Base-by-base conservation (phyloP, 2,888 invertebrate species). In the Brachypalpus laphriformis region DNA sequence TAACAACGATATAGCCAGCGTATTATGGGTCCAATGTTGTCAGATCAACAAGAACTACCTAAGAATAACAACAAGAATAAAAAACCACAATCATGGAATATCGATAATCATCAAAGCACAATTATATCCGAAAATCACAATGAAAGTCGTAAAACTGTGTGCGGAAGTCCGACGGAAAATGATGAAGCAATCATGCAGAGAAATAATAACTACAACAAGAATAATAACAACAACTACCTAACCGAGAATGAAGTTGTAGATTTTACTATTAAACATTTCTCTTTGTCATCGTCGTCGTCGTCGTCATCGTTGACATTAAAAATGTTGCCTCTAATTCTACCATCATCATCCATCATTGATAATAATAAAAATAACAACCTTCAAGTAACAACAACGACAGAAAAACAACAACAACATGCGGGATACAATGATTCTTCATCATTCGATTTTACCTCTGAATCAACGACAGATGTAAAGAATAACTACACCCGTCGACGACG, bases 401-500 rank as follows among this genome's bases (percentile, higher is more conserved):
- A 59, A 11, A 9, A 75, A 57, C 28, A 66, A 49, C 28, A 66
- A 49, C 42, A 71, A 28, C 51, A 31, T 22, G n/a, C 14, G 61
- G 11, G 49, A 25, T 25, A 28, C 9, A 51, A 77, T 54, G 16
- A 70, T 45, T 40, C n/a, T n/a, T n/a, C 61, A 25, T 56, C 63
- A 34, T 61, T 83, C 22, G 57, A 74, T 45, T 61, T 40, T 42
- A 65, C 49, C 14, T 0, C 61, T 42, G 74, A 74, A 57, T 57
- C 28, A 66, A 28, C 47, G 18, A 31, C 11, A 11, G 75, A 75
- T 70, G 75, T 85, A 11, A 74, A 74, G 4, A 77, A 88, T 63
- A 88, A 91, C 89, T 91, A 91, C 81, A 91, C 91, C 74, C 91
- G 91, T 86, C 90, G 91, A 70, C 89, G 91, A n/a, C 88, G 92